Conservation (phyloP, 2,113 vertebrate species). For the Zosterops japonicus region DNA sequence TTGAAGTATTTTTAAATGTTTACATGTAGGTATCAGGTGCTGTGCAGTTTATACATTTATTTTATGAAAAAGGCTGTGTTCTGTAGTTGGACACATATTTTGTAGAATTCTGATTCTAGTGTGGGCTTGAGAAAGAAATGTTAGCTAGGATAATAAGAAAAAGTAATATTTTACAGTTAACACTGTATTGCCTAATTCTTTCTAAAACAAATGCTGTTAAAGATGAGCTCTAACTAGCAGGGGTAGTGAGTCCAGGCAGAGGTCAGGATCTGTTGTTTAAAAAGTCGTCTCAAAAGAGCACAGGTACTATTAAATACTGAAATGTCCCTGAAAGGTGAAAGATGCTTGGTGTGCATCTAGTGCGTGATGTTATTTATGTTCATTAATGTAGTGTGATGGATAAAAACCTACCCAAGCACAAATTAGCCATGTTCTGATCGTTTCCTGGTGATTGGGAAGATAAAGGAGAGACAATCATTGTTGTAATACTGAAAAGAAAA, state of each 20-base stretch:
- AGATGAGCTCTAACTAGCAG: neutral
- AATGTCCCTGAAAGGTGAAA: neutral
- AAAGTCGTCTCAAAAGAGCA: neutral
- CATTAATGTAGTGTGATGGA: neutral
- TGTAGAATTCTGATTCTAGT: neutral
- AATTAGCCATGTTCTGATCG: neutral
- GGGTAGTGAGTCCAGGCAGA: neutral
- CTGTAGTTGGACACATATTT: neutral
- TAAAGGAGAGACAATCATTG: neutral
- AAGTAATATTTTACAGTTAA: neutral
- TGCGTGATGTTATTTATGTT: neutral
- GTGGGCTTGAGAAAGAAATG: neutral
- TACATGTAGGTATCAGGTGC: neutral
- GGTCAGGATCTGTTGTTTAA: neutral
- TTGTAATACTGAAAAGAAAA: neutral
- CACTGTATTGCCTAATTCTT: neutral
- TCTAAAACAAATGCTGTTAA: neutral
- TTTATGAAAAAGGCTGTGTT: neutral
- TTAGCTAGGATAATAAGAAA: neutral
- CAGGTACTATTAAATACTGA: neutral
- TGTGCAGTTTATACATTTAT: neutral
- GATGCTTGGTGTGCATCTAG: neutral
- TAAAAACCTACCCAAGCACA: neutral
- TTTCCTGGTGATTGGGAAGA: neutral
- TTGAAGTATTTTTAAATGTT: neutral